Conservation (phyloP, 2,797 vertebrate genomes). For the Hylomyscus alleni region DNA sequence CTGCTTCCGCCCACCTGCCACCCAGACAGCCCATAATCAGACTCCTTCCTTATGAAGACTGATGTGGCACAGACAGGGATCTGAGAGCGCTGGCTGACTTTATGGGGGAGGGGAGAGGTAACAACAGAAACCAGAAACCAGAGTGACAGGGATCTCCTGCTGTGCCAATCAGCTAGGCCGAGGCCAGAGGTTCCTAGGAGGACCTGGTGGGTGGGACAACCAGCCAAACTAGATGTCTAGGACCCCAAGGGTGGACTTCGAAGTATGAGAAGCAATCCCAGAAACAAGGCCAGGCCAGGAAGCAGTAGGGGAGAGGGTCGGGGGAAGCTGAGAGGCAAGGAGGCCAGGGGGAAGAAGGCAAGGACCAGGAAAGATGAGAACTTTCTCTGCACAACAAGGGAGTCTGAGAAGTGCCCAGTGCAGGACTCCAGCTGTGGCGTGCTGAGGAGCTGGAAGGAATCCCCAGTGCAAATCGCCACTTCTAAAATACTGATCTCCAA, state of each 20-base stretch:
- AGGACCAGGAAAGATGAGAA: background rate
- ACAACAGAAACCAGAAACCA: background rate
- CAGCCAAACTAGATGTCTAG: background rate
- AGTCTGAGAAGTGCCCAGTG: no score
- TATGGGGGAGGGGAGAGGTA: background rate
- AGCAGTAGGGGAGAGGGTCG: background rate
- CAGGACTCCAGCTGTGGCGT: background rate
- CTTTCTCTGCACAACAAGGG: background rate
- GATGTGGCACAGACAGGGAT: background rate
- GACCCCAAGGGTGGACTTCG: background rate
- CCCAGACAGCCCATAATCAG: constrained; percentile 45
- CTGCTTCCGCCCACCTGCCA: background rate
- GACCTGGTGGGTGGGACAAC: background rate
- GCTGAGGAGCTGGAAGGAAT: background rate
- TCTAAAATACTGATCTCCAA: background rate
- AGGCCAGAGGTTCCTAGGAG: background rate
- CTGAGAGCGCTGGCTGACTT: background rate
- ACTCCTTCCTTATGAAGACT: constrained; percentile 29
- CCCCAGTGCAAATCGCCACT: background rate
- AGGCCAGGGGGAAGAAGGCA: background rate
- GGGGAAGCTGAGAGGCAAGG: background rate
- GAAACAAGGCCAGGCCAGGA: background rate
- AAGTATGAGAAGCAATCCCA: background rate
- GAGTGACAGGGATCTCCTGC: background rate
- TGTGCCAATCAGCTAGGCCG: background rate